Evolutionary conservation across 2,888 invertebrate genomes (phyloP).

Genomic region (Drosophila greeni): DNA sequence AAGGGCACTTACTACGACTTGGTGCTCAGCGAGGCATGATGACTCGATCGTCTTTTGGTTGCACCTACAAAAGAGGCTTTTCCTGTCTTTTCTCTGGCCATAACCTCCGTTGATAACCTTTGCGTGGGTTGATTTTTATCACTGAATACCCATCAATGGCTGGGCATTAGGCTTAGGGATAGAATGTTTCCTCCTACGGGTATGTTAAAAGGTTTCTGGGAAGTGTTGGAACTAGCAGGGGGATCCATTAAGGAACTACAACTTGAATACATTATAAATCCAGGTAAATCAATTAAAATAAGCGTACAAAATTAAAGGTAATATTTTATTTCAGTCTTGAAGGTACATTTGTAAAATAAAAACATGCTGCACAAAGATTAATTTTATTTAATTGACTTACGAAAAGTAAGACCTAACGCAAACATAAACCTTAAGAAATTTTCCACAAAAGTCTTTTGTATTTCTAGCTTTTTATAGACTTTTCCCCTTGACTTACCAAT

Average conservation of each 20-base stretch:
- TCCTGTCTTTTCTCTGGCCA: conserved; percentile 26
- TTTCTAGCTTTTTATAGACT: neutral
- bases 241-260: neutral
- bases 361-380: neutral
- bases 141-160: conserved; percentile 37
- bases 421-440: neutral
- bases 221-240: neutral
- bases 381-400: neutral
- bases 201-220: conserved; percentile 1
- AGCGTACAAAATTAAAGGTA: neutral
- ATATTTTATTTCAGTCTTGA: too few species aligned
- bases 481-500: neutral
- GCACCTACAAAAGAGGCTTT: conserved; percentile 35
- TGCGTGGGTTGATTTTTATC: conserved; percentile 33
- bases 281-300: neutral
- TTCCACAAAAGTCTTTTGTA: neutral
- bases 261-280: neutral
- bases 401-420: neutral
- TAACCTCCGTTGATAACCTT: conserved; percentile 18
- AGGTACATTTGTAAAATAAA: too few species aligned
- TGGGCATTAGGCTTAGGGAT: conserved; percentile 7
- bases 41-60: conserved; percentile 39
- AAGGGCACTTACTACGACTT: conserved; percentile 25
- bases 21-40: conserved; percentile 56
- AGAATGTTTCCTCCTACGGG: conserved; percentile 3